Base-by-base conservation (phyloP, 2,888 invertebrate species). In the Bimastos eiseni region DNA sequence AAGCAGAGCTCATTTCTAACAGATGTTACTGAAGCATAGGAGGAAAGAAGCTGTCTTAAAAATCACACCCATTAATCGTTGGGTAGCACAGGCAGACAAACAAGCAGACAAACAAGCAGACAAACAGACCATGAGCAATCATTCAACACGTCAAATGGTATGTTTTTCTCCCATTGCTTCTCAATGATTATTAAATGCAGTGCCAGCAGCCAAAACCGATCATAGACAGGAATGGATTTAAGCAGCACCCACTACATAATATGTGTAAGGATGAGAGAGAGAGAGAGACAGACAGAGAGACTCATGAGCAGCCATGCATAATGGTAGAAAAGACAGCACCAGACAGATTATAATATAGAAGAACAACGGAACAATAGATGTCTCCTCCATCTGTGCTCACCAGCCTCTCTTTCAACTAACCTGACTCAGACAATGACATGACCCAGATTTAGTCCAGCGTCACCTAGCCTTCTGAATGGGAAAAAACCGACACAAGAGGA, bases 351-450 rank as follows among this genome's bases (percentile, higher is more conserved):
- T 70, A 0, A 3, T n/a, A 70, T 70, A n/a, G 0, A 70, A 70
- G 70, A 70, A 70, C n/a, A 70, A n/a, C 30, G n/a, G 70, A 70
- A 70, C n/a, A 70, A n/a, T n/a, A 70, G 70, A 70, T n/a, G n/a
- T n/a, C 70, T 70, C 30, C 21, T 30, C 70, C 70, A 70, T 30
- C 30, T n/a, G 4, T 70, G 70, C 17, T 30, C 30, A 70, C n/a
- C 70, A 70, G 70, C 70, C 30, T 70, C n/a, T 30, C 70, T 49
- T 70, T 70, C 70, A 70, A 11, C 30, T 70, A 15, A 70, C 70
- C 70, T 70, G 70, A 70, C n/a, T 70, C 70, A 70, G 70, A 70
- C 70, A 70, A 5, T 70, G 70, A 70, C 30, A n/a, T n/a, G n/a
- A n/a, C n/a, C 70, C 70, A 70, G 49, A 49, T 70, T n/a, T n/a